phyloP scores from a whole-genome alignment of 2,797 vertebrate genomes.

The Pristis pectinata region DNA sequence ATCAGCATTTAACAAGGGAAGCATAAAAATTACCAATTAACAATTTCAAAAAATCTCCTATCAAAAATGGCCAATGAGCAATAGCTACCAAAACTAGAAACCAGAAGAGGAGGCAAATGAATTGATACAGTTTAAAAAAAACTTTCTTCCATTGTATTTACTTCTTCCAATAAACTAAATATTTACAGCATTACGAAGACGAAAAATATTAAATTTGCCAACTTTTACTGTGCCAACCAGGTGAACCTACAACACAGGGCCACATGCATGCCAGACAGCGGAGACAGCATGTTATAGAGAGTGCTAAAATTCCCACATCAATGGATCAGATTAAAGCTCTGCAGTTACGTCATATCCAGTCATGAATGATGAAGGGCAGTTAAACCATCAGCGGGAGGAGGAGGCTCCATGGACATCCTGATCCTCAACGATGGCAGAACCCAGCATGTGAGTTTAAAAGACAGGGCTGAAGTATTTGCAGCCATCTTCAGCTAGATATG shows the following conservation, averaged over 20 bases:
- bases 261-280: no score
- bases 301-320: no score
- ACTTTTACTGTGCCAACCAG: background rate
- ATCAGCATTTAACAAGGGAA: background rate
- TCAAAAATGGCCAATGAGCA: background rate
- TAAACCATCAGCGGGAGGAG: no score
- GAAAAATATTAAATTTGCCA: background rate
- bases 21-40: background rate
- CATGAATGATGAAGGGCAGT: no score
- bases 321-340: no score
- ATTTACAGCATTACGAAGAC: background rate
- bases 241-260: background rate
- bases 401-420: no score
- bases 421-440: no score
- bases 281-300: no score
- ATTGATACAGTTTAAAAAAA: background rate
- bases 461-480: no score
- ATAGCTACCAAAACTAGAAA: background rate
- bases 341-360: no score
- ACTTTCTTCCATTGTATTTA: background rate
- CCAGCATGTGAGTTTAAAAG: no score
- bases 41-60: background rate
- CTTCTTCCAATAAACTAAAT: background rate
- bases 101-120: background rate
- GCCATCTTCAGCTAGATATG: no score